Evolutionary conservation across 2,113 vertebrate genomes (phyloP).

Genomic region (Ovis aries): ARS-UI_Ramb_v3.0 NC_056068.1:24523501-24524000

Average conservation of each 20-base stretch:
- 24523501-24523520: no score
- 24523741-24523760: neutral
- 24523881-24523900: neutral
- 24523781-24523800: neutral
- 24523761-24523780: neutral
- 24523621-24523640: neutral
- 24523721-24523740: neutral
- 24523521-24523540: no score
- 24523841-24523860: neutral
- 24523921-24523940: neutral
- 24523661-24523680: accelerated
- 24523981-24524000: neutral
- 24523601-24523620: no score
- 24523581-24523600: accelerated
- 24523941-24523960: neutral
- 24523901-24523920: neutral
- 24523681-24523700: no score
- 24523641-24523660: no score
- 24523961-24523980: neutral
- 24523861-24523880: neutral
- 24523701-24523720: neutral
- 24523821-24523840: neutral
- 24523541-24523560: no score
- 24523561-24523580: no score
- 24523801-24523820: neutral